phyloP scores from a whole-genome alignment of 1,140 invertebrate species.

The Streblospio benedicti region DNA sequence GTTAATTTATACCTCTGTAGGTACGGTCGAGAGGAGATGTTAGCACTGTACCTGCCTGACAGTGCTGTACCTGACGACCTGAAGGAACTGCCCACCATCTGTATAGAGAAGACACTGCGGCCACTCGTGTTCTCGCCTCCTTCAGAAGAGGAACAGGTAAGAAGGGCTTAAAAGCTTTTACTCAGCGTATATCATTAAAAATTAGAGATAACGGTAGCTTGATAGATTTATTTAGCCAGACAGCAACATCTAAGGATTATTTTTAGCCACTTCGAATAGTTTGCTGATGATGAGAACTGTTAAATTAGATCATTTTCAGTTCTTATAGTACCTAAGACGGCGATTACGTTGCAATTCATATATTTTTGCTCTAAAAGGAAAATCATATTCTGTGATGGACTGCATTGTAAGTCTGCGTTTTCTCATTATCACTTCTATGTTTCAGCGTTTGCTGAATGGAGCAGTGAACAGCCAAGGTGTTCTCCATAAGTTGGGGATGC shows the following conservation, averaged over 20 bases:
- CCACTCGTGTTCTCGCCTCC: conserved; percentile 67
- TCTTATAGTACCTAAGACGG: too few relatives aligned
- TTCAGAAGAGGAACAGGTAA: conserved; percentile 72
- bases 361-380: too few relatives aligned
- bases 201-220: background rate
- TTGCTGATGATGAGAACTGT: background rate
- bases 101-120: conserved; percentile 64
- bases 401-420: too few relatives aligned
- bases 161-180: conserved; percentile 9
- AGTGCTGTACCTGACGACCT: conserved; percentile 59
- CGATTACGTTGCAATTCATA: too few relatives aligned
- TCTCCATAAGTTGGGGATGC: conserved; percentile 45
- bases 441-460: conserved; percentile 54
- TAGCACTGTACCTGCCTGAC: conserved; percentile 66
- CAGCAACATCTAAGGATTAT: background rate
- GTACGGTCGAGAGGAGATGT: conserved; percentile 80
- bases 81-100: conserved; percentile 56
- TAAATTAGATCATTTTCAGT: background rate
- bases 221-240: background rate
- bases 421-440: conserved; percentile 15
- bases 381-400: too few relatives aligned
- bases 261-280: background rate
- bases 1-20: too few relatives aligned
- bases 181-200: background rate
- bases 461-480: conserved; percentile 54